Evolutionary conservation across 2,113 vertebrate species (phyloP), one percentile per base, ranked within the genome.

Genomic region (Clinocottus analis): DNA sequence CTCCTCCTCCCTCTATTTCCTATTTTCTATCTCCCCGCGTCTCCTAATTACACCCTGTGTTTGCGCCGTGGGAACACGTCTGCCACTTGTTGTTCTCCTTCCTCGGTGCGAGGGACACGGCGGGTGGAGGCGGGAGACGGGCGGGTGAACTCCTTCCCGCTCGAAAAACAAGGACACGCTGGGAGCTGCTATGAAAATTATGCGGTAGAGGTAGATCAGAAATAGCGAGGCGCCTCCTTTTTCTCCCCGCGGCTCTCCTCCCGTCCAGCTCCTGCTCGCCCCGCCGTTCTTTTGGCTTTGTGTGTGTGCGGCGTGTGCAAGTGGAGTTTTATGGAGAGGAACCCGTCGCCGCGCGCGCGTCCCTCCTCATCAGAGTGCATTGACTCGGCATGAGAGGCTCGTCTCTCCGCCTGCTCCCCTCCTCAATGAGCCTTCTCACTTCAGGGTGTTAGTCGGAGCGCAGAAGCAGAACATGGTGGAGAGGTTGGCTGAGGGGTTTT

Each of bases 31-130:
- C 65, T 77, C 75, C 65, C 65, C 9, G 72, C 64, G 1, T 84
- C 70, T 11, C 83, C 84, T 90, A 91, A 93, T 94, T 91, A 92
- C 89, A 77, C 71, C 65, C 85, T 73, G 83, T 78, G 85, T 91
- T 84, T 83, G 72, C 81, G 60, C 78, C 12, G 83, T 74, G 75
- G 85, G 86, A 90, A 80, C 67, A 83, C 29, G 75, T 67, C 64
- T 81, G 66, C 82, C 81, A 68, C 80, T 86, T 93, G 80, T 90
- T 92, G 87, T 90, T 89, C 78, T 72, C 71, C 35, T 51, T 69
- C 61, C 66, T 59, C n/a, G 5, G n/a, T 11, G 68, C 87, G 37
- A 11, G 59, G 59, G 25, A 66, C 58, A 10, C 19, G 47, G 11
- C 10, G 45, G 25, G 51, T 62, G 47, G 60, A 72, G 62, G 17